phyloP scores from a whole-genome alignment of 2,797 vertebrate species.

The Pangasius mekongensis region DNA sequence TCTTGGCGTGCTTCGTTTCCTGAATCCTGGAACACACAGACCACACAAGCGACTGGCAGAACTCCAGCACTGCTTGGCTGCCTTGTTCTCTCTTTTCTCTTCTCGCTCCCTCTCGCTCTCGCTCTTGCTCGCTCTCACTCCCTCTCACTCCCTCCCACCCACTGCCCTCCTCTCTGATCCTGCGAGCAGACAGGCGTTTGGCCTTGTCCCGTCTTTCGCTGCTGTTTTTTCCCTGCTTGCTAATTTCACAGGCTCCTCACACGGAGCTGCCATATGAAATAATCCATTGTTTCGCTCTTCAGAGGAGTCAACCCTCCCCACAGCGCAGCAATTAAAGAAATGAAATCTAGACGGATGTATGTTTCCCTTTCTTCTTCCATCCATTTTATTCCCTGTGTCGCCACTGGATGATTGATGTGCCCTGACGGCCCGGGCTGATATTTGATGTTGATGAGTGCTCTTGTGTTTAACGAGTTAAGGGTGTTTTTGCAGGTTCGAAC shows the following conservation, averaged over 20 bases:
- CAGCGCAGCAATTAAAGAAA: conserved; percentile 59
- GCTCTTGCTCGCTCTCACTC: neutral
- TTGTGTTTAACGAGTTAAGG: conserved; percentile 50
- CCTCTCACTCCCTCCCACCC: conserved; percentile 37
- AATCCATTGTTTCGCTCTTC: conserved; percentile 61
- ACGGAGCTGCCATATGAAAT: conserved; percentile 61
- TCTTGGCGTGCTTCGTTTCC: conserved; percentile 60
- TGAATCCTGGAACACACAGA: conserved; percentile 63
- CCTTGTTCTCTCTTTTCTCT: conserved; percentile 50
- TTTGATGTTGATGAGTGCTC: conserved; percentile 54
- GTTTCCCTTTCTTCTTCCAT: conserved; percentile 58
- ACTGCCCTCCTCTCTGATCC: conserved; percentile 52
- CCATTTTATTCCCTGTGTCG: conserved; percentile 54
- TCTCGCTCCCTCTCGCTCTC: conserved; percentile 30
- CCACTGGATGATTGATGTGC: conserved; percentile 56
- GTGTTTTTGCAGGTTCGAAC: conserved; percentile 49
- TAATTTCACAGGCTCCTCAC: conserved; percentile 54
- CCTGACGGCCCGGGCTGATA: conserved; percentile 51
- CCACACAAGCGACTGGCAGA: conserved; percentile 64
- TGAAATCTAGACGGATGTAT: conserved; percentile 60
- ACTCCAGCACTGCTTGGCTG: conserved; percentile 59
- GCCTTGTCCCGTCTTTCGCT: conserved; percentile 54
- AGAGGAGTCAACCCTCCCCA: conserved; percentile 50
- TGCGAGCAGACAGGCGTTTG: conserved; percentile 50
- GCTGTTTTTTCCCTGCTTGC: conserved; percentile 42